Base-by-base conservation (phyloP, 2,888 invertebrate species). In the Drosophila buzzatii region DNA sequence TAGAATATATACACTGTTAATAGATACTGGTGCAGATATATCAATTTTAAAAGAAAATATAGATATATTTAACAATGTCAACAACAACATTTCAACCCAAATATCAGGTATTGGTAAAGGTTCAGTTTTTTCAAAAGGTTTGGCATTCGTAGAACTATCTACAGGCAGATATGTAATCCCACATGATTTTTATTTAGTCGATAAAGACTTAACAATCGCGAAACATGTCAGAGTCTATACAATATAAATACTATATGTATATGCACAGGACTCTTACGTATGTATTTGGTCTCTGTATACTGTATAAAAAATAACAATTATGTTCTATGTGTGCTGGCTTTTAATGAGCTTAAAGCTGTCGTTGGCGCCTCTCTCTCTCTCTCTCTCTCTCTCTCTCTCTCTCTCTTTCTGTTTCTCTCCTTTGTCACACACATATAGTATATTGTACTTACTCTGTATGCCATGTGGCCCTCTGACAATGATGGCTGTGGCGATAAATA, bases 401-500 rank as follows among this genome's bases (percentile, higher is more conserved):
- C n/a, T n/a, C 8, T n/a, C 39, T 18, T 9, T 12, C 10, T 14
- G 14, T 35, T 35, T 20, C 35, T 52, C 16, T 20, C 55, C 45
- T 53, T 77, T 74, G 58, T 51, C 64, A 35, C 67, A 66, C 53
- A 39, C 37, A 20, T 18, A 51, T 9, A 23, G 10, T 20, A 49
- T 23, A 37, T 49, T 59, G 56, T 9, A 42, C n/a, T 42, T 55
- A 55, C 53, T 42, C 35, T 41, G 41, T 56, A 42, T 45, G 68
- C 79, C 81, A 73, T 70, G 76, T 81, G 72, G 70, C 69, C 62
- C 49, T 52, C 73, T 66, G 81, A 63, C 77, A 70, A 69, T 70
- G 73, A 82, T 73, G 73, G 64, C 65, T 39, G 49, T 27, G 41
- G 49, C 77, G 74, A 85, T 88, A 85, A 88, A 85, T 87, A 85